phyloP scores from a whole-genome alignment of 1,140 invertebrate species.

The Leptinotarsa texana region DNA sequence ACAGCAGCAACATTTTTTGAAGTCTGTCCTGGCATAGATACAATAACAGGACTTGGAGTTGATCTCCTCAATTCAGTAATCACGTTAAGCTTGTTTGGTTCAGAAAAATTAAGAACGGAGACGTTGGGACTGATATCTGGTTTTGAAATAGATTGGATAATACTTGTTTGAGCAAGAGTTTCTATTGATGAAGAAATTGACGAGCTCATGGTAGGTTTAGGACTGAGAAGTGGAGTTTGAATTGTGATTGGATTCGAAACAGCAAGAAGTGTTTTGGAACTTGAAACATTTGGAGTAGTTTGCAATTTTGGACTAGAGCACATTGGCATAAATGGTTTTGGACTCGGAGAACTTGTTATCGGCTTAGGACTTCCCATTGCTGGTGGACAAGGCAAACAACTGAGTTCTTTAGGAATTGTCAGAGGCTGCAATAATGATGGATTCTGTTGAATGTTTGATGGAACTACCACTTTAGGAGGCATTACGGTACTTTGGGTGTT shows the following conservation, averaged over 20 bases:
- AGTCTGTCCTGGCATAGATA: conserved; percentile 40
- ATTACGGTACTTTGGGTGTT: not conserved
- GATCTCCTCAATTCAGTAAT: conserved; percentile 43
- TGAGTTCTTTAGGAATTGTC: conserved; percentile 20
- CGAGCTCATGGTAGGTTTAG: not conserved
- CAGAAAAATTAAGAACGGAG: not conserved
- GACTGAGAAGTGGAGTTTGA: not conserved
- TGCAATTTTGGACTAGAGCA: conserved; percentile 23
- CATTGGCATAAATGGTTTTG: conserved; percentile 14
- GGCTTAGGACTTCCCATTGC: conserved; percentile 12
- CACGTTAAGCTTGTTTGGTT: not conserved
- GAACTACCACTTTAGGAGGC: not conserved
- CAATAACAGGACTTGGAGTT: conserved; percentile 61
- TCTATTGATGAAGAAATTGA: not conserved
- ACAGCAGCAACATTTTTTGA: not conserved
- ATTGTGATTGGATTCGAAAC: conserved; percentile 2
- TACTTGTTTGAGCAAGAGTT: not conserved
- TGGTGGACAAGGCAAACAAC: not conserved
- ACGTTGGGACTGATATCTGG: not conserved
- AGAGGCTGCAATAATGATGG: conserved; percentile 15
- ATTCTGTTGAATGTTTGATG: conserved; percentile 15
- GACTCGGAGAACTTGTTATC: conserved; percentile 20
- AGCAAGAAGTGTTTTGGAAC: not conserved
- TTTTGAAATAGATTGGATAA: not conserved
- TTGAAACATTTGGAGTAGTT: not conserved